Conservation (phyloP, 1,140 invertebrate species). For the Plodia interpunctella region DNA sequence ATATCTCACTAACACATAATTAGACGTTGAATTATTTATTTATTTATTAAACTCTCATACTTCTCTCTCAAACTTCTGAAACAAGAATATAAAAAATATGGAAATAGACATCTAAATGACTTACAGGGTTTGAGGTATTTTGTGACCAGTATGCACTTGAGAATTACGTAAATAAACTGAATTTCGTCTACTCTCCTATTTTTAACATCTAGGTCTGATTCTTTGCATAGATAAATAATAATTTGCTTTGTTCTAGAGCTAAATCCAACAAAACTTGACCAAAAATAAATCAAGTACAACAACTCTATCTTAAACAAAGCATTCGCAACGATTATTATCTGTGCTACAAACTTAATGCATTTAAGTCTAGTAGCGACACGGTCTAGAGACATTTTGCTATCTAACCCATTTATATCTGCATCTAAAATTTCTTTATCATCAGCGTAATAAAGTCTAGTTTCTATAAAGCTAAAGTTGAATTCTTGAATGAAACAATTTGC, state of each 20-base stretch:
- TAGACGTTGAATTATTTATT: no score
- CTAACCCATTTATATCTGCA: constrained; percentile 35
- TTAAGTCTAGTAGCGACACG: constrained; percentile 73
- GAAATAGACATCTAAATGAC: no score
- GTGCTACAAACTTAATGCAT: constrained; percentile 74
- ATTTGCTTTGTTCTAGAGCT: constrained; percentile 31
- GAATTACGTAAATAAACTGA: no score
- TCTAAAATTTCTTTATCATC: constrained; percentile 22
- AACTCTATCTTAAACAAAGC: constrained; percentile 75
- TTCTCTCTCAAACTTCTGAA: no score
- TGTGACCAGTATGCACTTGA: no score
- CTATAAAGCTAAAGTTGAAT: constrained; percentile 13
- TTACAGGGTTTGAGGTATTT: no score
- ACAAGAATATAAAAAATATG: no score
- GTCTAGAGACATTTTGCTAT: constrained; percentile 69
- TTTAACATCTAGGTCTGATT: background rate
- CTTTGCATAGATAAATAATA: constrained; percentile 20
- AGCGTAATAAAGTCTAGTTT: constrained; percentile 37
- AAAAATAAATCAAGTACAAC: constrained; percentile 73
- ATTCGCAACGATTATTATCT: constrained; percentile 76
- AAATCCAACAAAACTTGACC: constrained; percentile 67
- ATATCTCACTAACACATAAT: no score
- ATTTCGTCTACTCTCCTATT: background rate
- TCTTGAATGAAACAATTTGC: constrained; percentile 3
- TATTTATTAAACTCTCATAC: no score